Base-by-base conservation (phyloP, 2,797 vertebrate genomes). In the Eulemur mongoz region DNA sequence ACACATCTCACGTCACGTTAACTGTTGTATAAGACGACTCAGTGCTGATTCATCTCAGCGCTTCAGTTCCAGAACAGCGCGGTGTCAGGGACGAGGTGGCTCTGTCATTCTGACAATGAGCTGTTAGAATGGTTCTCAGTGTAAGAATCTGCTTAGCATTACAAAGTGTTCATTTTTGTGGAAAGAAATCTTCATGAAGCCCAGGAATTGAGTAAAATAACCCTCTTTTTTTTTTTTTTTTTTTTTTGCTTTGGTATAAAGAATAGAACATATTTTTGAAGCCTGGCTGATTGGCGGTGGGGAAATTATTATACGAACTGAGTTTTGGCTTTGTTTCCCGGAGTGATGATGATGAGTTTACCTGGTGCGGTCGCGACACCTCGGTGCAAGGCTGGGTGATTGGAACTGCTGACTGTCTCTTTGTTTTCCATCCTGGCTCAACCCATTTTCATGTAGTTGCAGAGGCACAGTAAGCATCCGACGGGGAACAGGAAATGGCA, bases 141-240 rank as follows among this genome's bases (percentile, higher is more conserved):
- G n/a, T 90, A 80, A 67, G 52, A 70, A 72, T 88, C 81, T 70
- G 67, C 84, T 79, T 87, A 70, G 38, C 82, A 45, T 94, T 75
- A 89, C 32, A 79, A 35, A 96, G 45, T 5, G 27, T 83, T 85
- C 7, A 22, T 54, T 95, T 95, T 65, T 94, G 67, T 91, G 93
- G 61, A 91, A 72, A 83, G 86, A 78, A 79, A 38, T 73, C 78
- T 94, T 93, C 57, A 13, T 0, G 1, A 92, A 95, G 69, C 73
- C 50, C 7, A 17, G 57, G 72, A 73, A 90, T 80, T 81, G 48
- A 65, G 79, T 92, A 70, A 85, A 94, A 63, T 87, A 87, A 92
- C n/a, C n/a, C n/a, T n/a, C n/a, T n/a, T n/a, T n/a, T n/a, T n/a
- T n/a, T n/a, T n/a, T n/a, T n/a, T n/a, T n/a, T n/a, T n/a, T n/a